phyloP scores from a whole-genome alignment of 1,140 invertebrate species.

The Cyclina sinensis region DNA sequence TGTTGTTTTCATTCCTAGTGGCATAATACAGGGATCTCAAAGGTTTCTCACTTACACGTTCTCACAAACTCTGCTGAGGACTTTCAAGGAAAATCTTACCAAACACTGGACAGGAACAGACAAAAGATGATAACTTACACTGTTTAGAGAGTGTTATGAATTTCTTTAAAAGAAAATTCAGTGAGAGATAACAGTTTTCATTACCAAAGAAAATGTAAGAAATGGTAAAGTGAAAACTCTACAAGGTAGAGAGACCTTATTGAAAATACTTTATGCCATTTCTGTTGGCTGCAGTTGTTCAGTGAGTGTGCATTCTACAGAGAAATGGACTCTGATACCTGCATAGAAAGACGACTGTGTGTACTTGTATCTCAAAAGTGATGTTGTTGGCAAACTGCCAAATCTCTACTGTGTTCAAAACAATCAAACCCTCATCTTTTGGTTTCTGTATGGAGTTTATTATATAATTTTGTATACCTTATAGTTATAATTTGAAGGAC shows the following conservation, averaged over 20 bases:
- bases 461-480: neutral
- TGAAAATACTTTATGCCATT: neutral
- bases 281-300: neutral
- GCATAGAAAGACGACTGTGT: neutral
- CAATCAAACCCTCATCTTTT: slow-evolving; percentile 52
- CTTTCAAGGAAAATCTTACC: neutral
- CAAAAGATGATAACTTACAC: neutral
- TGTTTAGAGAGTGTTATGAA: neutral
- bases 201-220: neutral
- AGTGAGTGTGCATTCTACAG: neutral
- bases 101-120: neutral
- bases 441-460: neutral
- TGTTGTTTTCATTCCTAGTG: slow-evolving; percentile 57
- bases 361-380: slow-evolving; percentile 23
- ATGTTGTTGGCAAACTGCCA: slow-evolving; percentile 51
- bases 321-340: slow-evolving; percentile 23
- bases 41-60: slow-evolving; percentile 7
- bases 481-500: neutral
- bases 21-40: slow-evolving; percentile 69
- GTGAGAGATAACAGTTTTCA: neutral
- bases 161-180: slow-evolving; percentile 41
- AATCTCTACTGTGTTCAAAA: slow-evolving; percentile 62
- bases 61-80: slow-evolving; percentile 11
- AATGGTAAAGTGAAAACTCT: slow-evolving; percentile 1
- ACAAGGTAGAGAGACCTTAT: neutral